Evolutionary conservation across 2,888 invertebrate species (phyloP), one percentile per base, ranked within the genome.

Genomic region (Cataglyphis livida): DNA sequence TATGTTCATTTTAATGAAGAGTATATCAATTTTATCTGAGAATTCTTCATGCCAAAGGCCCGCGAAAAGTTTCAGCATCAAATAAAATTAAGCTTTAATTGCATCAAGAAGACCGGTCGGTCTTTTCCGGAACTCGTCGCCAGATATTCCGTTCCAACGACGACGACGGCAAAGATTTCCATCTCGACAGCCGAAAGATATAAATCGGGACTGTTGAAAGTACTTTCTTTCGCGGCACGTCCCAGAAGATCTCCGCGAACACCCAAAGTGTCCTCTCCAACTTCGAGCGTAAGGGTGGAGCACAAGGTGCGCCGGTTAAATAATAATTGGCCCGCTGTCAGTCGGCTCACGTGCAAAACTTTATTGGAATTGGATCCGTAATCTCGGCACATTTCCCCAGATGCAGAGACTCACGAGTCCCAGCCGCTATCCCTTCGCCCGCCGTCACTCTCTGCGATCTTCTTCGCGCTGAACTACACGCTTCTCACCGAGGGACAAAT

Each of bases 351-450:
- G 93, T 93, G 89, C 91, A 88, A 91, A 93, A 93, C 92, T 93
- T 93, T 93, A 93, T 93, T 93, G 93, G 93, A 93, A 93, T 93
- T 93, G 93, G 92, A 92, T 92, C 92, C 92, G 93, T 93, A 93
- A 93, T 93, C 93, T 93, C 92, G 90, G 92, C 91, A 92, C 91
- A 93, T 92, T 91, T 93, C 92, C 92, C 91, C 90, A 92, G 92
- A 92, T 92, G 91, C 90, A 90, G 87, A 88, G 88, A 85, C 76
- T 59, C 71, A n/a, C 35, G 65, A 68, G 62, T 61, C 41, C 32
- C 82, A 78, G 66, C 65, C 61, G 76, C 81, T 57, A 44, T 61
- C 75, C 51, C 57, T 48, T 12, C 68, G 59, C 35, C 78, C 54
- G 38, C 57, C 75, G 21, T 51, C 48, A 15, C 12, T 38, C 74